phyloP scores from a whole-genome alignment of 2,113 vertebrate genomes.

The Eurypyga helias region DNA sequence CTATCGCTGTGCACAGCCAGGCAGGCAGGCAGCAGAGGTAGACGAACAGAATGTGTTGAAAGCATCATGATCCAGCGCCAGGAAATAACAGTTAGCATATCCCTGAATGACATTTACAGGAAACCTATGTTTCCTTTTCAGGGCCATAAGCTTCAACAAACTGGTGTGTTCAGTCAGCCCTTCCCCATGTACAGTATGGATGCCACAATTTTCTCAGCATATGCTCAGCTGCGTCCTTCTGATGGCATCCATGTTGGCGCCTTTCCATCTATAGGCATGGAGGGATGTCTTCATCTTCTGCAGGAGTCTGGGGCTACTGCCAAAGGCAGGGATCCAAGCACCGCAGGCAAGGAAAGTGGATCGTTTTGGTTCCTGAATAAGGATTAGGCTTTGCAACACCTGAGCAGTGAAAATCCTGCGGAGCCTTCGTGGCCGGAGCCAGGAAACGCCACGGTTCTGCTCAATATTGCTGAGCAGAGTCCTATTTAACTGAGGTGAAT shows the following conservation, averaged over 20 bases:
- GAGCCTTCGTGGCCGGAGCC: constrained; percentile 41
- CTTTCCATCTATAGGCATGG: constrained; percentile 73
- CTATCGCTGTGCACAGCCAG: constrained; percentile 51
- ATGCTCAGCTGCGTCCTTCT: constrained; percentile 72
- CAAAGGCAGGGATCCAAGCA: constrained; percentile 79
- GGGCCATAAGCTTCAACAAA: constrained; percentile 64
- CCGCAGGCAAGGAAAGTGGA: constrained; percentile 71
- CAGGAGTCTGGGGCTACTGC: constrained; percentile 77
- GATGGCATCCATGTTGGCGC: constrained; percentile 71
- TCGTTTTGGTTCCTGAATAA: constrained; percentile 75
- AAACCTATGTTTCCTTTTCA: constrained; percentile 71
- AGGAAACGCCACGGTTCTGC: constrained; percentile 49
- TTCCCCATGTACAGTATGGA: constrained; percentile 63
- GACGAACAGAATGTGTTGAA: constrained; percentile 60
- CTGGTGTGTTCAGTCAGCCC: constrained; percentile 56
- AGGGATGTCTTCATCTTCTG: constrained; percentile 78
- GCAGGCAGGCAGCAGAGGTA: constrained; percentile 64
- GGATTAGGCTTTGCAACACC: constrained; percentile 72
- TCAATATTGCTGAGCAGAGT: constrained; percentile 43
- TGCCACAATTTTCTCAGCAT: constrained; percentile 78
- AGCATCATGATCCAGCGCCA: constrained; percentile 67
- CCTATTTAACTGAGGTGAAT: constrained; percentile 50
- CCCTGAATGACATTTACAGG: constrained; percentile 71
- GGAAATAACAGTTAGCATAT: constrained; percentile 68
- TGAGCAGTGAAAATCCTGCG: constrained; percentile 76